These are phyloP conservation scores for Sylvia atricapilla DNA, from an alignment of 2,113 vertebrate species.

Conservation along the genomic window DNA sequence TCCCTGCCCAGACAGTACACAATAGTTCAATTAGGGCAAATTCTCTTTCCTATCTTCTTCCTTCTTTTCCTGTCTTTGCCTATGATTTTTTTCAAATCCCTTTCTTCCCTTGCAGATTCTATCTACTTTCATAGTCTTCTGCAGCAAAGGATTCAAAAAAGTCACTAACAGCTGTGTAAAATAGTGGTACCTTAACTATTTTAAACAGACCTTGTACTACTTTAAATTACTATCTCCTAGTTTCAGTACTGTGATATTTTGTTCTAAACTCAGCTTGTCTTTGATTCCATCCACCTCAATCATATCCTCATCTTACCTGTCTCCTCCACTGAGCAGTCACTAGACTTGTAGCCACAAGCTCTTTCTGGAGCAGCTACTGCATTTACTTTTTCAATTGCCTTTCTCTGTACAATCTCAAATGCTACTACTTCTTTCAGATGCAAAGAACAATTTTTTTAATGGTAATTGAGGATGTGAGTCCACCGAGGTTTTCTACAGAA, in stretches of 20 bases:
- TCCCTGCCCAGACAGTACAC: background rate
- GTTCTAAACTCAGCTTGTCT: background rate
- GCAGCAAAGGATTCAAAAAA: background rate
- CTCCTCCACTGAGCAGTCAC: background rate
- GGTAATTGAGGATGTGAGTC: background rate
- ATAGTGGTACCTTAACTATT: background rate
- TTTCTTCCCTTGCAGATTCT: background rate
- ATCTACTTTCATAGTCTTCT: background rate
- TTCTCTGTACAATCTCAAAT: background rate
- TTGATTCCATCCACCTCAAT: background rate
- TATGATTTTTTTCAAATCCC: background rate
- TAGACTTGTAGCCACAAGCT: background rate
- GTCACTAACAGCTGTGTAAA: background rate
- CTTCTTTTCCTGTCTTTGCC: background rate
- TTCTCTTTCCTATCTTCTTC: background rate
- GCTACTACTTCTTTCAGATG: background rate
- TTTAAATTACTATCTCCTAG: background rate
- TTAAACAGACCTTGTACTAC: background rate
- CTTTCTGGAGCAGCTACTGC: fast-evolving
- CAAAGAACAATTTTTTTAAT: background rate
- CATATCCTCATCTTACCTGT: background rate
- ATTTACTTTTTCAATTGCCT: background rate
- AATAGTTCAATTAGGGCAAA: background rate
- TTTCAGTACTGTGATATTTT: background rate
- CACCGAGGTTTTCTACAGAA: background rate